Base-by-base conservation (phyloP, 2,797 vertebrate species). In the Cichlasoma orientale region DNA sequence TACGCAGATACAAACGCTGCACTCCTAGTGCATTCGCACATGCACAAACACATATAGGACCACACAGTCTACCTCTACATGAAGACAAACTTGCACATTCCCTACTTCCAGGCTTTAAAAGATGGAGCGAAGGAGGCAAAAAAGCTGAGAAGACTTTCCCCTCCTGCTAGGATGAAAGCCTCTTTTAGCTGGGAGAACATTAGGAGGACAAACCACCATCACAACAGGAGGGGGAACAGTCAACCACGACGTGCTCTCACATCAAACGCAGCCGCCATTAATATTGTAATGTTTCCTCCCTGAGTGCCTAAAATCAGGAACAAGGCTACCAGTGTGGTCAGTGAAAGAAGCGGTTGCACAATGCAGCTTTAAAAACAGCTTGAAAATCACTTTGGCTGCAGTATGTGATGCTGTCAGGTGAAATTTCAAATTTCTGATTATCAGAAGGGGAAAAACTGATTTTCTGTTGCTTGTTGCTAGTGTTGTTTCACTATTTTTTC, bases 161-260 rank as follows among this genome's bases (percentile, higher is more conserved):
- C 94, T 92, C 94, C 94, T 76, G 93, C 94, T 87, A 93, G 89
- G 94, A 95, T 96, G 94, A 96, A 96, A 96, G 95, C 91, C 70
- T 86, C 86, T 86, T 89, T 94, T 92, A 94, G 93, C 92, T 90
- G 91, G 90, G 91, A 93, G 95, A 92, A 93, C 94, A 95, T 96
- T 94, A 96, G 92, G 92, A 91, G 94, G 94, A 95, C 92, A 96
- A 95, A 95, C 94, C 90, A 86, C 82, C 89, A 83, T 92, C 94
- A 91, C 94, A 90, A 91, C 92, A 88, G 95, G 95, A 93, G 94
- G 92, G 91, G 91, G 90, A 94, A 95, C 90, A 91, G 94, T 92
- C 93, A 80, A 94, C 92, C 92, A 86, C 89, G 69, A 82, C 88
- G 55, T 83, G 90, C 90, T 88, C 90, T 86, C 92, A 96, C 94